A percentile compares a stretch with the other conserved stretches of the same genome.
These are phyloP conservation scores for Glaucopsyche alexis DNA, from an alignment of 2,888 invertebrate species.

Conservation along the genomic window DNA sequence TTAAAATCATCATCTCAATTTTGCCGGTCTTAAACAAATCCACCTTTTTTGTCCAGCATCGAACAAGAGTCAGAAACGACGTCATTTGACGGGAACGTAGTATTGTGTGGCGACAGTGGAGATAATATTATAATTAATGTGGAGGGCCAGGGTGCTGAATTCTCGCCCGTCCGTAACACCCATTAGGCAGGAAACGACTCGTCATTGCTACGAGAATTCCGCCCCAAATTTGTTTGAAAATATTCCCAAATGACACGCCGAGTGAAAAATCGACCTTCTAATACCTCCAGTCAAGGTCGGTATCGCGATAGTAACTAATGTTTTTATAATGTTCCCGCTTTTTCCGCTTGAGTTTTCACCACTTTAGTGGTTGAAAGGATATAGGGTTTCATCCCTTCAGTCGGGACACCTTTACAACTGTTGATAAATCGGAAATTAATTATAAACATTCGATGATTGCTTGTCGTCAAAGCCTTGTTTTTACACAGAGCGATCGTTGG, in stretches of 20 bases:
- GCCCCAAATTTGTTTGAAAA: slow-evolving; percentile 29
- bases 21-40: too few relatives aligned
- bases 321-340: slow-evolving; percentile 16
- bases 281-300: slow-evolving; percentile 26
- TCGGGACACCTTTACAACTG: too few relatives aligned
- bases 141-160: slow-evolving; percentile 32
- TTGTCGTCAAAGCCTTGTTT: too few relatives aligned
- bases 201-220: slow-evolving; percentile 31
- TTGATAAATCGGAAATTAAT: too few relatives aligned
- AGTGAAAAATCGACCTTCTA: slow-evolving; percentile 30
- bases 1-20: too few relatives aligned
- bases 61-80: not conserved
- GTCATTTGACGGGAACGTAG: not conserved
- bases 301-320: slow-evolving; percentile 17
- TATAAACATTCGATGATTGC: too few relatives aligned
- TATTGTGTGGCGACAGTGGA: not conserved
- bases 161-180: slow-evolving; percentile 32
- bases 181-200: slow-evolving; percentile 32
- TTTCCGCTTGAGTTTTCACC: not conserved
- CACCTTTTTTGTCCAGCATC: not conserved
- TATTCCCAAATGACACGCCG: slow-evolving; percentile 30
- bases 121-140: slow-evolving; percentile 30
- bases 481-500: too few relatives aligned
- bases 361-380: not conserved
- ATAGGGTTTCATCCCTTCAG: not conserved